Conservation (phyloP, 1,140 invertebrate species). For the Phymorhynchus buccinoides region DNA sequence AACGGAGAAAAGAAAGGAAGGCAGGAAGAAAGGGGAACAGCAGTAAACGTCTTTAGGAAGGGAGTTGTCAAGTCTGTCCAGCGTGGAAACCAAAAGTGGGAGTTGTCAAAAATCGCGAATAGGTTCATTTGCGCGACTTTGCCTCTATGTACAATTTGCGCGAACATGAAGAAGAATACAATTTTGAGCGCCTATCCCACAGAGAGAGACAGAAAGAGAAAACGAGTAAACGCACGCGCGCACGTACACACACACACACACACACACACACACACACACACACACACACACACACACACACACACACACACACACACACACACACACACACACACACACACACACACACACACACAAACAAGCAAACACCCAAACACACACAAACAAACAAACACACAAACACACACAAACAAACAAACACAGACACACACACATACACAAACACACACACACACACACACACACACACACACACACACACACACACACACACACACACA, state of each 20-base stretch:
- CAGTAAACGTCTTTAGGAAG: too few species aligned
- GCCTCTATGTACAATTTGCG: too few species aligned
- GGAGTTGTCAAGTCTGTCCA: too few species aligned
- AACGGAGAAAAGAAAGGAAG: too few species aligned
- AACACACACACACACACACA: background rate
- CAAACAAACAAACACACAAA: background rate
- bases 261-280: background rate
- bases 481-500: background rate
- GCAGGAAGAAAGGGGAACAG: too few species aligned
- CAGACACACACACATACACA: background rate
- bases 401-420: background rate
- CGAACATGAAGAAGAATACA: too few species aligned
- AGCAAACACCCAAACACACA: background rate
- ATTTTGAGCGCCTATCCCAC: too few species aligned
- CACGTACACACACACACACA: background rate
- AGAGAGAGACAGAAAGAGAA: too few species aligned
- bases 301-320: background rate
- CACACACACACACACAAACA: background rate
- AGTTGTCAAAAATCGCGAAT: too few species aligned
- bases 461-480: conserved; percentile 6
- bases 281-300: background rate
- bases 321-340: background rate
- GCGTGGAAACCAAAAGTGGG: too few species aligned
- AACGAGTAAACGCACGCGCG: background rate
- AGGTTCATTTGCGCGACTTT: too few species aligned